These are phyloP conservation scores for Nemopilema nomurai DNA, from an alignment of 30 jellyfish, hydroid and myxozoan species.

Conservation along the genomic window DNA sequence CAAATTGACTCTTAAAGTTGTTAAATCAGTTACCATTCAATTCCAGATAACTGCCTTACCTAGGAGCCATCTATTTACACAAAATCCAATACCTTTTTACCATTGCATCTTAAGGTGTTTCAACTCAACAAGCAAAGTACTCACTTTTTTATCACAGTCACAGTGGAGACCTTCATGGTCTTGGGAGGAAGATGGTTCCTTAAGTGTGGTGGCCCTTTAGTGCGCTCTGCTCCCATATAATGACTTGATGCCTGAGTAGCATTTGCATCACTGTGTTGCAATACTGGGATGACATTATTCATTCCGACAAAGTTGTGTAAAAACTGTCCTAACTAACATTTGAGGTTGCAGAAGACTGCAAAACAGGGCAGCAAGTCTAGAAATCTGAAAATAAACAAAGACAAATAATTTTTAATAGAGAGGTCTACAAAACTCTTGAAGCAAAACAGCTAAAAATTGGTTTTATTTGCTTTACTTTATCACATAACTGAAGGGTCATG, in stretches of 20 bases:
- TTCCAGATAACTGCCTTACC: not conserved
- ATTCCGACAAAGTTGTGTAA: not conserved
- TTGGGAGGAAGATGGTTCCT: conserved; percentile 40
- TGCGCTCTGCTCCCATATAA: conserved; percentile 9
- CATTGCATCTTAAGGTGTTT: not conserved
- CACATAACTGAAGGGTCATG: too few species aligned
- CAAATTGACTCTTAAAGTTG: too few species aligned
- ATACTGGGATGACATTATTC: not conserved
- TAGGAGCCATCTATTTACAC: not conserved
- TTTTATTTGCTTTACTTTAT: too few species aligned
- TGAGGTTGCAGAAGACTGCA: too few species aligned
- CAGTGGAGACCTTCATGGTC: conserved; percentile 27
- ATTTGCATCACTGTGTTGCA: not conserved
- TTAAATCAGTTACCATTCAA: too few species aligned
- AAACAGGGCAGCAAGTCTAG: too few species aligned
- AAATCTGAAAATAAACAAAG: too few species aligned
- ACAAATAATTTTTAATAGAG: too few species aligned
- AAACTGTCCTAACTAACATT: too few species aligned
- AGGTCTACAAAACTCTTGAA: too few species aligned
- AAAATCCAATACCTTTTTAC: not conserved
- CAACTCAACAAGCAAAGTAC: not conserved
- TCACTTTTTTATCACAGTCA: conserved; percentile 42
- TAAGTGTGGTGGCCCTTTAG: conserved; percentile 51
- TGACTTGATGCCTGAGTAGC: not conserved
- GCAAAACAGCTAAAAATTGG: too few species aligned